Evolutionary conservation across 2,113 vertebrate species (phyloP).

Genomic region (Spizaetus ornatus): DNA sequence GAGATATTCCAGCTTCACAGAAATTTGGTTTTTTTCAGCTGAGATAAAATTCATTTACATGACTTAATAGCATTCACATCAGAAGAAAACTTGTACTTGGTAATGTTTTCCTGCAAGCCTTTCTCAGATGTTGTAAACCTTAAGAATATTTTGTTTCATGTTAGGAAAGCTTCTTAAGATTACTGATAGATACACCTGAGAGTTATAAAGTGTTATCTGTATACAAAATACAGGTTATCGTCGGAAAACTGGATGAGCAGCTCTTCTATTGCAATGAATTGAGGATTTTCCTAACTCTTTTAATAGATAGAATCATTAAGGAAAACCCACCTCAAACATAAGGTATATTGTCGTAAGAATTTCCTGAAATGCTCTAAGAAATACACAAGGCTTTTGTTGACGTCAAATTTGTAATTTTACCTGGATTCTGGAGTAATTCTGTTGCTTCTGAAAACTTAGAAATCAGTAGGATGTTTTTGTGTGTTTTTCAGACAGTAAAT

Average conservation of each 20-base stretch:
- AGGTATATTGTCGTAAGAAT: not conserved
- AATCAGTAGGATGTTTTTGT: not conserved
- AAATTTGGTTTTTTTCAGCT: not conserved
- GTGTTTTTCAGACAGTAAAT: conserved; percentile 83
- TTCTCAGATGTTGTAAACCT: not conserved
- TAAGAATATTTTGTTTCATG: not conserved
- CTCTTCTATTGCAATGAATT: not conserved
- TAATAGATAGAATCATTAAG: not conserved
- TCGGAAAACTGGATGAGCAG: not conserved
- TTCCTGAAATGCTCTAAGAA: not conserved
- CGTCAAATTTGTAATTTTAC: not conserved
- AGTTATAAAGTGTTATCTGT: not conserved
- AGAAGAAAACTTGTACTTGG: not conserved
- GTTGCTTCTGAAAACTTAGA: not conserved
- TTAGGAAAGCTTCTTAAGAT: not conserved
- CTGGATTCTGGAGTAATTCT: not conserved
- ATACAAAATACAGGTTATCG: not conserved
- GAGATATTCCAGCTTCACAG: not conserved
- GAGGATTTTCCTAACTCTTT: not conserved
- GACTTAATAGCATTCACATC: not conserved
- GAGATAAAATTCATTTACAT: not conserved
- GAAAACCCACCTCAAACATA: not conserved
- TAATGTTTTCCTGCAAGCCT: not conserved
- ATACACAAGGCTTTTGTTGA: not conserved
- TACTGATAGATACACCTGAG: not conserved